These are phyloP conservation scores for Forbesichthys agassizii DNA, from an alignment of 2,113 vertebrate species.

Conservation along the genomic window DNA sequence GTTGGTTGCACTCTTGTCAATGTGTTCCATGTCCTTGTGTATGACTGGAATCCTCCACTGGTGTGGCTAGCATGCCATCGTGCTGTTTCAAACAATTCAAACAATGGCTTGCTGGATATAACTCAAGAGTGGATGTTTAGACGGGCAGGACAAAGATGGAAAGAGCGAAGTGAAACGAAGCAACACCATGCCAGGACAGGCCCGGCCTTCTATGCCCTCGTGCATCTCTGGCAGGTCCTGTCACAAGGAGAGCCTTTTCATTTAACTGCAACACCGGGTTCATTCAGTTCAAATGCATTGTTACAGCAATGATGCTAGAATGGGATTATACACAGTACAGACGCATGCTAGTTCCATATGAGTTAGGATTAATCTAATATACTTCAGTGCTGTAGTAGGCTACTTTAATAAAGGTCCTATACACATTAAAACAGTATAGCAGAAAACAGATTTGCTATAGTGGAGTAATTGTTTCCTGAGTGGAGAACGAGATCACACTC, in stretches of 20 bases:
- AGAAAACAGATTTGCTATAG: too few species aligned
- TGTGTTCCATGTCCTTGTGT: constrained; percentile 54
- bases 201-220: constrained; percentile 22
- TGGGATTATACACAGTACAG: neutral
- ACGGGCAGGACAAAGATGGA: constrained; percentile 41
- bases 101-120: constrained; percentile 55
- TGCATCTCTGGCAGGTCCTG: constrained; percentile 26
- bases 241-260: constrained; percentile 6
- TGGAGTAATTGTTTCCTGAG: too few species aligned
- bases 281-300: neutral
- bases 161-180: constrained; percentile 35
- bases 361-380: too few species aligned
- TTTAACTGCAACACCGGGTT: constrained; percentile 7
- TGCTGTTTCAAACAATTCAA: constrained; percentile 51
- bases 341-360: too few species aligned
- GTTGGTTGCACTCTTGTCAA: constrained; percentile 47
- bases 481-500: too few species aligned
- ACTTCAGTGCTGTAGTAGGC: too few species aligned
- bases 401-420: too few species aligned
- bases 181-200: constrained; percentile 30
- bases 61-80: constrained; percentile 32
- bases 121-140: constrained; percentile 61
- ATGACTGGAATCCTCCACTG: constrained; percentile 34
- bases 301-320: neutral
- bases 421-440: too few species aligned